Evolutionary conservation across 2,113 vertebrate species (phyloP), one percentile per base, ranked within the genome.

Genomic region (Phycodurus eques): DNA sequence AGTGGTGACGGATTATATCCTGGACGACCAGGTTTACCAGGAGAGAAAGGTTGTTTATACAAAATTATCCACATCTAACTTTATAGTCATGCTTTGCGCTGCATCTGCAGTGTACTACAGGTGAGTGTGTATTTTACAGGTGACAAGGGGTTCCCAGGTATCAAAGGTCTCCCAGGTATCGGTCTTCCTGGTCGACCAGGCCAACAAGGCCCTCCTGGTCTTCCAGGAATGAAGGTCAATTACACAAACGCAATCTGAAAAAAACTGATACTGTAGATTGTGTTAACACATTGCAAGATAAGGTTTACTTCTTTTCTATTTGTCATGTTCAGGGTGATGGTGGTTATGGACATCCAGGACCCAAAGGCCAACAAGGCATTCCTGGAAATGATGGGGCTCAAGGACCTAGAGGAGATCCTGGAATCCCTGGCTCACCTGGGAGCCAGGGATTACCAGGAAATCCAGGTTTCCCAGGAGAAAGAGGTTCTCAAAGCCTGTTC

Each of bases 321-420:
- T 78, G 42, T 77, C 9, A 70, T 68, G 49, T 44, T 70, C 76
- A 92, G 91, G 90, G 90, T n/a, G 79, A 89, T 12, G 51, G 74
- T 63, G 87, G 80, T 11, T 51, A 43, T 62, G 89, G 83, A 62
- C 13, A 61, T n/a, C 1, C 42, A 43, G 91, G 95, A 44, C 76
- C 1, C 8, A 70, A 27, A 62, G 91, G 95, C 57, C 81, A 8
- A 2, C 65, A 67, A 51, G 90, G 90, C 22, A 2, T 1, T 49
- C 53, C 66, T 57, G 88, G 88, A 53, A n/a, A 61, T 42, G 46
- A 65, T 10, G 89, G 90, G 35, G 49, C 0, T 67, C 73, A 66
- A 59, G 90, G 95, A n/a, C 75, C 88, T 70, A 72, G 75, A 60
- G 95, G 94, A 88, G 85, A 87, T 87, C 53, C 73, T 57, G 89